Conservation (phyloP, 2,113 vertebrate genomes). For the Pao palembangensis region DNA sequence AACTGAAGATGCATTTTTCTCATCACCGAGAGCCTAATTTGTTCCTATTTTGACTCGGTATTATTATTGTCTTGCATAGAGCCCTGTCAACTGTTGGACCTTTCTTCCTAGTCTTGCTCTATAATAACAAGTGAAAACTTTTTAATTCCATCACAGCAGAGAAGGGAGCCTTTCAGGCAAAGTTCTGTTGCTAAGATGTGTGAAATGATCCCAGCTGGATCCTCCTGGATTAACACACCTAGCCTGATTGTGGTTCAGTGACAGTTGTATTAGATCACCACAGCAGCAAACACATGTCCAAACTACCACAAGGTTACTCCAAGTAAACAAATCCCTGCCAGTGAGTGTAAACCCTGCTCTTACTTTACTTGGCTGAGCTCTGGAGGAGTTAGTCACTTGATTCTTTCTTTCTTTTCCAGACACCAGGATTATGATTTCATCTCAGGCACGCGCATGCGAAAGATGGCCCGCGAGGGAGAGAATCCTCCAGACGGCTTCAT, state of each 20-base stretch:
- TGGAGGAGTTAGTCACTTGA: not conserved
- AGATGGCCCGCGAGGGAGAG: constrained; percentile 89
- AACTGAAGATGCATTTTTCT: too few relatives aligned
- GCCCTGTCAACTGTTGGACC: constrained; percentile 3
- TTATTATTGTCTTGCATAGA: constrained; percentile 26
- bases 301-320: too few relatives aligned
- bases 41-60: constrained; percentile 65
- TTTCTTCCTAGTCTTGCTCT: not conserved
- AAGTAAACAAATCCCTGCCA: too few relatives aligned
- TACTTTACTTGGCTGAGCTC: too few relatives aligned
- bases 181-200: constrained; percentile 22
- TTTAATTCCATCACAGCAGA: not conserved
- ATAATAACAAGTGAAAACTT: constrained; percentile 4
- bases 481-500: constrained; percentile 96
- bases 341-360: too few relatives aligned
- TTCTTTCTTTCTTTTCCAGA: constrained; percentile 59
- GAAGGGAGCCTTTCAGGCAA: too few relatives aligned
- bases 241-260: too few relatives aligned
- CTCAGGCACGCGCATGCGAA: constrained; percentile 97
- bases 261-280: too few relatives aligned
- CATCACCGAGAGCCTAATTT: constrained; percentile 27
- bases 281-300: too few relatives aligned
- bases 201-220: not conserved
- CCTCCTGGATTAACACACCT: too few relatives aligned
- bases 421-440: constrained; percentile 97